These are phyloP conservation scores for Lycocerus yunnanus DNA, from an alignment of 2,888 invertebrate genomes.

Conservation along the genomic window DNA sequence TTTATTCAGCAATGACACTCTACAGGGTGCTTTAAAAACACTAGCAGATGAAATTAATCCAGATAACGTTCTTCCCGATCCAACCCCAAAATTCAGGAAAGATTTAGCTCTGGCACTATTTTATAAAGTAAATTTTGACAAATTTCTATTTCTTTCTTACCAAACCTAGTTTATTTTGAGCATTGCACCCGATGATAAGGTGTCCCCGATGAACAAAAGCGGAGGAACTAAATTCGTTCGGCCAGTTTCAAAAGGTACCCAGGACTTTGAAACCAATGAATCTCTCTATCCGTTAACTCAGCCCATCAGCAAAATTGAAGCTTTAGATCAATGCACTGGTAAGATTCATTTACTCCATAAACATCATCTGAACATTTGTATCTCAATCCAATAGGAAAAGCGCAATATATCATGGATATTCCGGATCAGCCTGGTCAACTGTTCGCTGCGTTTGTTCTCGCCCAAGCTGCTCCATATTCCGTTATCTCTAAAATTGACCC, in stretches of 20 bases:
- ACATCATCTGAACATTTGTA: no score
- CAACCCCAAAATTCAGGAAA: slow-evolving; percentile 70
- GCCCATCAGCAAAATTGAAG: slow-evolving; percentile 75
- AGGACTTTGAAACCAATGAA: slow-evolving; percentile 71
- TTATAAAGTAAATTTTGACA: slow-evolving; percentile 67
- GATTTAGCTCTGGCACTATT: slow-evolving; percentile 72
- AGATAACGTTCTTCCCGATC: slow-evolving; percentile 65
- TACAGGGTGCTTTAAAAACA: slow-evolving; percentile 56
- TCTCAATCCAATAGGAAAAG: no score
- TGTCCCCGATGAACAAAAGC: neutral
- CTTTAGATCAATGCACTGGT: slow-evolving; percentile 56
- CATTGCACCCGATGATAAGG: neutral
- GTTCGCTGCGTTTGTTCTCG: slow-evolving; percentile 68
- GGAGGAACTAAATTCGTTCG: neutral
- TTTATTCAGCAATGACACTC: slow-evolving; percentile 47
- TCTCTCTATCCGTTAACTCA: slow-evolving; percentile 74
- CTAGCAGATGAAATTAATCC: slow-evolving; percentile 66
- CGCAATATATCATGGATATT: slow-evolving; percentile 67
- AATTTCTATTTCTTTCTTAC: slow-evolving; percentile 52
- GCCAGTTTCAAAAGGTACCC: slow-evolving; percentile 59
- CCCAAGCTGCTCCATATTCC: slow-evolving; percentile 48
- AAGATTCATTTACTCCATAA: no score
- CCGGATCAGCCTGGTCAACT: slow-evolving; percentile 60
- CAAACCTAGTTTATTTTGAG: neutral
- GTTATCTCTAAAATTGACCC: slow-evolving; percentile 63